These are phyloP conservation scores for Ditylenchus weischeri DNA, from an alignment of 2,888 invertebrate genomes.

Conservation along the genomic window DNA sequence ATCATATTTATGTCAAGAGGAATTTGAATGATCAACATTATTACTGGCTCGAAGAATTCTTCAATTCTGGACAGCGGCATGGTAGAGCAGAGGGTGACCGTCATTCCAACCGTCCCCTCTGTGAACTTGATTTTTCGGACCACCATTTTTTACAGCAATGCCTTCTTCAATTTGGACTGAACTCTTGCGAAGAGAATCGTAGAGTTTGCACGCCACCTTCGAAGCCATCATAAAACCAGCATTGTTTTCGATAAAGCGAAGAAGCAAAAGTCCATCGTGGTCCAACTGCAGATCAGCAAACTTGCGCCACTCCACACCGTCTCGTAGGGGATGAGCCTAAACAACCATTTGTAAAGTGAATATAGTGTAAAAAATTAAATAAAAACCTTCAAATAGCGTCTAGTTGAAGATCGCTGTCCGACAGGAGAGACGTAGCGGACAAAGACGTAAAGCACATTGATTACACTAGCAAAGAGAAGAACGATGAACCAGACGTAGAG, in stretches of 20 bases:
- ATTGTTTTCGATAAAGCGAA: conserved; percentile 11
- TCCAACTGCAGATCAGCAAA: conserved; percentile 6
- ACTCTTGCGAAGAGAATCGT: conserved; percentile 6
- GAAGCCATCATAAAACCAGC: conserved; percentile 9
- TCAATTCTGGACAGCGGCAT: too few relatives aligned
- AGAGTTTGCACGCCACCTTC: conserved; percentile 7
- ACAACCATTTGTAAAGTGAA: not conserved
- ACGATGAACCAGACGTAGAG: conserved; percentile 37
- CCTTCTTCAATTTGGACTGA: too few relatives aligned
- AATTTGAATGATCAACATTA: too few relatives aligned
- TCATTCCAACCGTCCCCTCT: too few relatives aligned
- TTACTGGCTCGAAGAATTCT: too few relatives aligned
- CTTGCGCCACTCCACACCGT: not conserved
- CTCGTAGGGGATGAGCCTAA: conserved; percentile 6
- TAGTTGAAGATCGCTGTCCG: not conserved
- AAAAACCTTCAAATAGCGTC: conserved; percentile 1
- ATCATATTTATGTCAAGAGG: too few relatives aligned
- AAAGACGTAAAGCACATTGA: conserved; percentile 12
- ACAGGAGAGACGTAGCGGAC: not conserved
- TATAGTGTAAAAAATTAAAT: not conserved
- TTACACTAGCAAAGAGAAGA: conserved; percentile 6
- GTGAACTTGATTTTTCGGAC: too few relatives aligned
- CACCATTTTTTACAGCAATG: too few relatives aligned
- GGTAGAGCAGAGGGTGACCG: too few relatives aligned
- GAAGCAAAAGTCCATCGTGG: conserved; percentile 2